phyloP scores from a whole-genome alignment of 2,113 vertebrate species.

The Alligator sinensis region DNA sequence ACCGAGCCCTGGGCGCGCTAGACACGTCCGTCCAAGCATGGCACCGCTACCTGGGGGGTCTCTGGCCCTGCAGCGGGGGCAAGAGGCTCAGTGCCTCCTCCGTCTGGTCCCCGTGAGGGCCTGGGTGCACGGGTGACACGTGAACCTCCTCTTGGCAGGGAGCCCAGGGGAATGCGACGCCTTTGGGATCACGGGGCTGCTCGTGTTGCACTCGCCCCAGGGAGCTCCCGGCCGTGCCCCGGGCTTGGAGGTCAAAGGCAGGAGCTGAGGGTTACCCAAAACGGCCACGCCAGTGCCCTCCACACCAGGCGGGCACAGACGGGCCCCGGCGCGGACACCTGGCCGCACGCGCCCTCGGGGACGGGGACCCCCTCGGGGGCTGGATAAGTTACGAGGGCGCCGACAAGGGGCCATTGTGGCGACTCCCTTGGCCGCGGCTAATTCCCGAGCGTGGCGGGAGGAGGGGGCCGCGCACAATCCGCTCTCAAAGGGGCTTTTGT shows the following conservation, averaged over 20 bases:
- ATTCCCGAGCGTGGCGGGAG: not conserved
- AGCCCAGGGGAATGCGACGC: too few species aligned
- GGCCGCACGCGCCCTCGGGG: rapidly evolving
- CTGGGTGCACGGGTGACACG: too few species aligned
- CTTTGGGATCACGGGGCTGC: too few species aligned
- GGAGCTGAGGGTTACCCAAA: too few species aligned
- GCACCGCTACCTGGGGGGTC: rapidly evolving
- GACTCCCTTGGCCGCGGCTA: constrained; percentile 34
- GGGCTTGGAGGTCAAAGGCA: too few species aligned
- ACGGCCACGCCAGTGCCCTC: too few species aligned
- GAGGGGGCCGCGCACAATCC: constrained; percentile 12
- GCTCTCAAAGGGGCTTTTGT: constrained; percentile 50
- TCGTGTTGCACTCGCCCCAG: too few species aligned
- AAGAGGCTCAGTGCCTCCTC: too few species aligned
- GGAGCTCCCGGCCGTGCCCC: too few species aligned
- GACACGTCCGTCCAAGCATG: rapidly evolving
- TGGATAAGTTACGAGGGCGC: not conserved
- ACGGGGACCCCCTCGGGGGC: rapidly evolving
- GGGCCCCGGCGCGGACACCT: rapidly evolving
- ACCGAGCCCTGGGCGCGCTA: not conserved
- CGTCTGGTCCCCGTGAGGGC: too few species aligned
- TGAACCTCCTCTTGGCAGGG: too few species aligned
- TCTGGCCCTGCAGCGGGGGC: not conserved
- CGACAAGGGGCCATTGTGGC: rapidly evolving
- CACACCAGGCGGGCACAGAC: not conserved